Conservation (phyloP, 2,113 vertebrate genomes). For the Ibidorhyncha struthersii region DNA sequence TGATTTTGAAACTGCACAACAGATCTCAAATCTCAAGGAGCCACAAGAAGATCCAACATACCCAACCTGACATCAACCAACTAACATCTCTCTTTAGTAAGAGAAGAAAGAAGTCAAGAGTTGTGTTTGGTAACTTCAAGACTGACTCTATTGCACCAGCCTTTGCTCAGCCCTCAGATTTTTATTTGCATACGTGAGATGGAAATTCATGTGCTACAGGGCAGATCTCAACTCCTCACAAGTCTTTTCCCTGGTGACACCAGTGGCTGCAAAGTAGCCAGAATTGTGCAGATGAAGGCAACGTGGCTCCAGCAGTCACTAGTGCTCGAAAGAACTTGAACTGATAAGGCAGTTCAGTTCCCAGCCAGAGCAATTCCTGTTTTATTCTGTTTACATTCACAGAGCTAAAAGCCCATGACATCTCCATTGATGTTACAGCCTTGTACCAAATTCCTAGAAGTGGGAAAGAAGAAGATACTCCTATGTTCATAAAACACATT, state of each 20-base stretch:
- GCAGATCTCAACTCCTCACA: not conserved
- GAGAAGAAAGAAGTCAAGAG: not conserved
- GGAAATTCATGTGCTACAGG: not conserved
- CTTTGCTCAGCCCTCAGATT: not conserved
- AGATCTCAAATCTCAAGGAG: not conserved
- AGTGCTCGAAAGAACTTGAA: not conserved
- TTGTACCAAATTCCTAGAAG: not conserved
- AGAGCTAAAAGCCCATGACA: not conserved
- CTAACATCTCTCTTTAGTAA: not conserved
- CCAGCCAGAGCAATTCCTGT: not conserved
- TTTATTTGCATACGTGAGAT: not conserved
- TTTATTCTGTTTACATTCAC: not conserved
- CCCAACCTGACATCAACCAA: not conserved
- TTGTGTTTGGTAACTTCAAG: not conserved
- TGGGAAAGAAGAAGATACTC: not conserved
- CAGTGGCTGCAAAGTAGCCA: not conserved
- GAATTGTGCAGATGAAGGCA: not conserved
- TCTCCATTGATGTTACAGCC: not conserved
- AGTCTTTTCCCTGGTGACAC: not conserved
- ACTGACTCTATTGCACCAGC: not conserved
- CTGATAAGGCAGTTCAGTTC: not conserved
- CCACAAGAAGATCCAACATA: not conserved
- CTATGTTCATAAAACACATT: fast-evolving
- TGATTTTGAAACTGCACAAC: not conserved
- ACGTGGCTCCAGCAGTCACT: not conserved